A percentile compares a stretch with the other conserved stretches of the same genome.
phyloP scores from a whole-genome alignment of 2,113 vertebrate species.

The Condylura cristata region DNA sequence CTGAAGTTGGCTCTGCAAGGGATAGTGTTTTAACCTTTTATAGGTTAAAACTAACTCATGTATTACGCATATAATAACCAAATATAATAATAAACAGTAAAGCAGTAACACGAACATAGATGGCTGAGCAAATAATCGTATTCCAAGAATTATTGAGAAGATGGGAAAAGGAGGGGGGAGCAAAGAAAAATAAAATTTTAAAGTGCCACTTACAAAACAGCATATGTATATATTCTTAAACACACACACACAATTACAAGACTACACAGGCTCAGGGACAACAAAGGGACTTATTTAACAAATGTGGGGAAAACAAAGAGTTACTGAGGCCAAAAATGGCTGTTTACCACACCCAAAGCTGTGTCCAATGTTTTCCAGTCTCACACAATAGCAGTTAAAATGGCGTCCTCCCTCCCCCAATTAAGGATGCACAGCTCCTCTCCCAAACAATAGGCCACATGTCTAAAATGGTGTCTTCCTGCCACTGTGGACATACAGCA shows the following conservation, averaged over 20 bases:
- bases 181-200: conserved; percentile 21
- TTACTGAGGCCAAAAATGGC: too few species aligned
- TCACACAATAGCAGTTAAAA: too few species aligned
- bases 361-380: too few species aligned
- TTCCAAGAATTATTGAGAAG: not conserved
- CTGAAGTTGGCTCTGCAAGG: not conserved
- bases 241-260: not conserved
- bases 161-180: not conserved
- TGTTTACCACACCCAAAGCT: too few species aligned
- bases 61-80: not conserved
- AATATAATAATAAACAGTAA: not conserved
- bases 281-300: too few species aligned
- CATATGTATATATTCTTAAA: not conserved
- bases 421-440: too few species aligned
- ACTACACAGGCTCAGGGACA: too few species aligned
- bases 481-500: too few species aligned
- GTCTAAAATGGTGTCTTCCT: too few species aligned
- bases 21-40: not conserved
- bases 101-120: not conserved
- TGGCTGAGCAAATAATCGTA: not conserved
- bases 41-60: not conserved
- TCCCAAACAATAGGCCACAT: too few species aligned
- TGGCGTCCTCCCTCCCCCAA: too few species aligned
- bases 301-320: too few species aligned
- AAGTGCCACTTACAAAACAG: not conserved